Conservation (phyloP, 37 sponge, comb jelly and placozoan species). For the Corticium candelabrum region DNA sequence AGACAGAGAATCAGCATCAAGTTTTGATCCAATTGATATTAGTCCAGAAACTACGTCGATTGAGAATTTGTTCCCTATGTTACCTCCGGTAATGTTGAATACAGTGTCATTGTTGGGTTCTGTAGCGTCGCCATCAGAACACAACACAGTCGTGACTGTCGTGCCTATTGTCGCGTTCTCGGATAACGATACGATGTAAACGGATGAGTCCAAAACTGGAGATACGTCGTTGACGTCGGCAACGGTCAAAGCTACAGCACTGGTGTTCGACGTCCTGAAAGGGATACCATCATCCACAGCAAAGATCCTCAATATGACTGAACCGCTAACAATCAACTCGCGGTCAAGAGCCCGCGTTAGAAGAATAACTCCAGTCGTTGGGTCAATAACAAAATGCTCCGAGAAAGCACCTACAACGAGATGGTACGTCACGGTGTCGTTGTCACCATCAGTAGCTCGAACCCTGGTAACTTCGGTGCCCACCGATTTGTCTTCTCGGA, state of each 20-base stretch:
- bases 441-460: not conserved
- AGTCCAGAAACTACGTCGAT: not conserved
- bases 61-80: not conserved
- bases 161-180: not conserved
- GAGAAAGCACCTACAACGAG: not conserved
- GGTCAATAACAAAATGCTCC: not conserved
- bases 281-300: not conserved
- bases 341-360: not conserved
- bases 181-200: not conserved
- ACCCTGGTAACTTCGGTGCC: not conserved
- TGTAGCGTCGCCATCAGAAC: not conserved
- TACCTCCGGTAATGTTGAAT: not conserved
- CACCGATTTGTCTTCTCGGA: not conserved
- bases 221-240: constrained; percentile 1
- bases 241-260: constrained; percentile 2
- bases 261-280: no score
- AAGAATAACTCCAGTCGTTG: not conserved
- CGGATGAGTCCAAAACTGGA: not conserved
- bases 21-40: not conserved
- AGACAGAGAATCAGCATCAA: not conserved
- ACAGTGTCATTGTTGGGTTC: not conserved
- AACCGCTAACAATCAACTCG: not conserved
- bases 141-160: not conserved
- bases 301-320: not conserved
- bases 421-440: not conserved